Conservation (phyloP, 2,888 invertebrate genomes). For the Synergus laeviventris region DNA sequence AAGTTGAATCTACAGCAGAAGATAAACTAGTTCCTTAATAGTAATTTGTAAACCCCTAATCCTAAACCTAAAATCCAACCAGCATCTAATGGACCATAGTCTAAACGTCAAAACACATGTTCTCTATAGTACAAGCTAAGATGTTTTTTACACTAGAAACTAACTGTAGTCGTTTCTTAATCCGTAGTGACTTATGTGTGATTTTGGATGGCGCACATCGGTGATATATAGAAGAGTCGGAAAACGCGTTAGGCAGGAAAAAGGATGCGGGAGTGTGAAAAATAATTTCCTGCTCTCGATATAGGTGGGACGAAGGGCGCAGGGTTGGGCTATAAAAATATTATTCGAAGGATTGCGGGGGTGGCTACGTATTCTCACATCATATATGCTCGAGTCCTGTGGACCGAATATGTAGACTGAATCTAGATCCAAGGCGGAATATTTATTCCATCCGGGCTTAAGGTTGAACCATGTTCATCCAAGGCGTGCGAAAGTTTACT, state of each 20-base stretch:
- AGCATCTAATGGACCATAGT: background rate
- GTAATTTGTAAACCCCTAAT: background rate
- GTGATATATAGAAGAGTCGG: slow-evolving; percentile 47
- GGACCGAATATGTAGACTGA: slow-evolving; percentile 40
- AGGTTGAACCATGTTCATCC: background rate
- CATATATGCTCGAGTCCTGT: slow-evolving; percentile 54
- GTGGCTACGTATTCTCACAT: slow-evolving; percentile 62
- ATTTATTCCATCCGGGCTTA: slow-evolving; percentile 22
- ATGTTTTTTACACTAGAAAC: background rate
- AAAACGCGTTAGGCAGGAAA: slow-evolving; percentile 57
- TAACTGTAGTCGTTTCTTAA: background rate
- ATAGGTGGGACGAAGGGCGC: slow-evolving; percentile 62
- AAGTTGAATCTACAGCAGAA: background rate
- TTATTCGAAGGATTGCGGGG: slow-evolving; percentile 68
- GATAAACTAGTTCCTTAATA: background rate
- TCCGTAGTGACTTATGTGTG: slow-evolving; percentile 26
- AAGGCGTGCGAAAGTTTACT: background rate
- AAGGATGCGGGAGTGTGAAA: slow-evolving; percentile 68
- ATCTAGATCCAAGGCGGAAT: slow-evolving; percentile 40
- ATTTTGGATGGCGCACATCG: slow-evolving; percentile 7
- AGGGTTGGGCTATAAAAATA: slow-evolving; percentile 71
- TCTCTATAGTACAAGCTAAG: background rate
- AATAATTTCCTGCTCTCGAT: slow-evolving; percentile 74
- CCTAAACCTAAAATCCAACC: background rate
- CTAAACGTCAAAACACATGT: slow-evolving; percentile 32